A percentile compares a stretch with the other conserved stretches of the same genome.
phyloP scores from a whole-genome alignment of 2,113 vertebrate species.

The Hippoglossus stenolepis region DNA sequence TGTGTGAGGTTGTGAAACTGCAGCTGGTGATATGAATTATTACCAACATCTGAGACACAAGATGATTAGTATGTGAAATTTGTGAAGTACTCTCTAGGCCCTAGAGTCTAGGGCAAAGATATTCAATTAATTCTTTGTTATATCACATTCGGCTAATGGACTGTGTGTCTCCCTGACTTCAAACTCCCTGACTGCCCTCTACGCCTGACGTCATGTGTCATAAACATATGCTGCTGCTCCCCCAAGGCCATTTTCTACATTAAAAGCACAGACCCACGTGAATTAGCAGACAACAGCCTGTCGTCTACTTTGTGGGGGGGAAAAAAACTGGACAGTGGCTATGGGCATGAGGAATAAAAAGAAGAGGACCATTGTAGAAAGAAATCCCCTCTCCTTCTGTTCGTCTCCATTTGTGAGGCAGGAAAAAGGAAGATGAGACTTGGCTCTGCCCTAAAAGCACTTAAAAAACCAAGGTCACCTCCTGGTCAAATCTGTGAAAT shows the following conservation, averaged over 20 bases:
- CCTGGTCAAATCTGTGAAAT: slow-evolving; percentile 81
- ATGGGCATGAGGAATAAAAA: slow-evolving; percentile 24
- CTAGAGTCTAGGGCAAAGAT: slow-evolving; percentile 10
- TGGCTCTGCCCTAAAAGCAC: slow-evolving; percentile 79
- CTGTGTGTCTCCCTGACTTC: slow-evolving; percentile 11
- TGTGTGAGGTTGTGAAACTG: slow-evolving; percentile 37
- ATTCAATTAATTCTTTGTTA: slow-evolving; percentile 59
- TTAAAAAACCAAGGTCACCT: slow-evolving; percentile 81
- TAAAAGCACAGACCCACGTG: slow-evolving; percentile 50
- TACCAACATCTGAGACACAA: slow-evolving; percentile 30
- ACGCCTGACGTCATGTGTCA: slow-evolving; percentile 53
- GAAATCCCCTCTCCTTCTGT: slow-evolving; percentile 23
- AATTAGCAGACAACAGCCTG: slow-evolving; percentile 59
- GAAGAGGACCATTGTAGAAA: slow-evolving; percentile 17
- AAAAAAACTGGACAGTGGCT: slow-evolving; percentile 36
- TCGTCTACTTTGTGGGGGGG: slow-evolving; percentile 27
- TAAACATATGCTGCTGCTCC: slow-evolving; percentile 62
- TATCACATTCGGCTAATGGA: slow-evolving; percentile 37
- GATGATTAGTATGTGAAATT: slow-evolving; percentile 51
- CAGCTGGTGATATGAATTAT: slow-evolving; percentile 25
- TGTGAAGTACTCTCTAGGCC: slow-evolving; percentile 15
- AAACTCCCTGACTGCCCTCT: slow-evolving; percentile 28
- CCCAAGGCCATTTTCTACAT: slow-evolving; percentile 50
- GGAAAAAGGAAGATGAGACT: slow-evolving; percentile 57
- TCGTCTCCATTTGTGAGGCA: slow-evolving; percentile 58